Evolutionary conservation across 2,888 invertebrate species (phyloP).

Genomic region (Oxyteleia sp.): DNA sequence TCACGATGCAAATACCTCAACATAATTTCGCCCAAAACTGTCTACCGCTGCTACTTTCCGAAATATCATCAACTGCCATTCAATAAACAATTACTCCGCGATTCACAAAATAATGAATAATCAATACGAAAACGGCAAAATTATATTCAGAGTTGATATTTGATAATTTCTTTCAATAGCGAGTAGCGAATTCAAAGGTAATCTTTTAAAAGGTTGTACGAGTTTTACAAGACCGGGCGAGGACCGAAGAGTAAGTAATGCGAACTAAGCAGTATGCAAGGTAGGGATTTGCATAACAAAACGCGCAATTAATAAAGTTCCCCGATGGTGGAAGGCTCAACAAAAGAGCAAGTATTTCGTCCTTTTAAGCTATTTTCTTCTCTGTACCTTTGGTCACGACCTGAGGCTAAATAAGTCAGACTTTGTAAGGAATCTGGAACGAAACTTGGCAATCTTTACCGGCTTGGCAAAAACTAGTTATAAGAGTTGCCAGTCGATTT

Average conservation of each 20-base stretch:
- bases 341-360: constrained; percentile 85
- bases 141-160: constrained; percentile 43
- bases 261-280: constrained; percentile 70
- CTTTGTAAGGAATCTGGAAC: constrained; percentile 82
- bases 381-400: constrained; percentile 68
- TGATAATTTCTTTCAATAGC: constrained; percentile 80
- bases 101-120: not conserved
- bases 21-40: too few relatives aligned
- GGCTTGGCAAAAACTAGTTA: constrained; percentile 62
- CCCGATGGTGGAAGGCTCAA: constrained; percentile 80
- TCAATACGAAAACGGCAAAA: constrained; percentile 15
- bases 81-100: not conserved
- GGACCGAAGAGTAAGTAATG: constrained; percentile 61
- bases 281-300: constrained; percentile 86
- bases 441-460: constrained; percentile 83
- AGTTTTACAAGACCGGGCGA: constrained; percentile 59
- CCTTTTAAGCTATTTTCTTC: constrained; percentile 80
- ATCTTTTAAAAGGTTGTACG: constrained; percentile 81
- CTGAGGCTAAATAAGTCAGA: constrained; percentile 84
- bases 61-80: too few relatives aligned
- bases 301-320: constrained; percentile 87
- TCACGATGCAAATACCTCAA: too few relatives aligned
- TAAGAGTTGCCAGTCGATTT: constrained; percentile 62
- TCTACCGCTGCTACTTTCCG: too few relatives aligned
- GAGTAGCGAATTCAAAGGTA: constrained; percentile 81